Evolutionary conservation across 2,888 invertebrate species (phyloP).

Genomic region (Hydropsyche betteni): DNA sequence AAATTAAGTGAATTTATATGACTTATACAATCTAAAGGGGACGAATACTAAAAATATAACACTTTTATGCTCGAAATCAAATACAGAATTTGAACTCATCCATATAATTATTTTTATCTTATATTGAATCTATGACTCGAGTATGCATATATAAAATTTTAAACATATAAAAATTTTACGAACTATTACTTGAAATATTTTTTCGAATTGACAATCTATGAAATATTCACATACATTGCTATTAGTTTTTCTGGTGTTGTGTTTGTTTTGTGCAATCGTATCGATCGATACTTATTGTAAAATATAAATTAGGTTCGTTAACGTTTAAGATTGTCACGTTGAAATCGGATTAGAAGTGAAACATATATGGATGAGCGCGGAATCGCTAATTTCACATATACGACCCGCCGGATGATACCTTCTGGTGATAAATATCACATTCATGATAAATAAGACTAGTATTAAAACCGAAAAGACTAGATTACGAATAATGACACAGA

Average conservation of each 20-base stretch:
- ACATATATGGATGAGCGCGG: constrained; percentile 2
- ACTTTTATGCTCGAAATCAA: no score
- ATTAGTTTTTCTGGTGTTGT: constrained; percentile 37
- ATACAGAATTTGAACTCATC: neutral
- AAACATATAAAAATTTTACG: constrained; percentile 20
- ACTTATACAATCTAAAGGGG: no score
- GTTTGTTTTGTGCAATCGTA: constrained; percentile 30
- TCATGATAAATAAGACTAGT: constrained; percentile 9
- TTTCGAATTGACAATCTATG: constrained; percentile 23
- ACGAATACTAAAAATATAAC: no score
- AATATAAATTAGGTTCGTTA: constrained; percentile 31
- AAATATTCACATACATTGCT: constrained; percentile 37
- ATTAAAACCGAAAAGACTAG: constrained; percentile 33
- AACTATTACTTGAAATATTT: constrained; percentile 15
- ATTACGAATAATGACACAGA: constrained; percentile 59
- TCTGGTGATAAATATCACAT: constrained; percentile 22
- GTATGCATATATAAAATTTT: constrained; percentile 11
- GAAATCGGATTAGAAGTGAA: neutral
- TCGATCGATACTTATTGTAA: constrained; percentile 21
- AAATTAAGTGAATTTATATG: no score
- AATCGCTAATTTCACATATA: constrained; percentile 1
- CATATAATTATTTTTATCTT: constrained; percentile 1
- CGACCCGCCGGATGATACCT: constrained; percentile 12
- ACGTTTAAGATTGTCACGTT: constrained; percentile 33
- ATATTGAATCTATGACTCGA: constrained; percentile 1